A percentile compares a stretch with the other conserved stretches of the same genome.
phyloP scores from a whole-genome alignment of 2,113 vertebrate genomes.

The Cryptotis parvus region DNA sequence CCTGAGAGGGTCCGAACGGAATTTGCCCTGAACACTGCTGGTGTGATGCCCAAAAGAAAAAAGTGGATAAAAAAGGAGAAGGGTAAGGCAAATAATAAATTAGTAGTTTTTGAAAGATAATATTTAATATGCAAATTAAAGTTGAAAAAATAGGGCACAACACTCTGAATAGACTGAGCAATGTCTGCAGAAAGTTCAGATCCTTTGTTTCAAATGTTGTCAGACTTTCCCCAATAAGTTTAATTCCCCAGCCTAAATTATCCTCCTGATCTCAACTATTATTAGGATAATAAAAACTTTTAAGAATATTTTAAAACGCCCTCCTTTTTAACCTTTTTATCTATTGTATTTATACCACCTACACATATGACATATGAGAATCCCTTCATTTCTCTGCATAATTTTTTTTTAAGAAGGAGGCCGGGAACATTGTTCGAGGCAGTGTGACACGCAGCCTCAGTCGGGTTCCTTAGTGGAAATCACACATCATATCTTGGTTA shows the following conservation, averaged over 20 bases:
- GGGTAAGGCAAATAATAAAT: neutral
- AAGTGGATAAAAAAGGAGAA: neutral
- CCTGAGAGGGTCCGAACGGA: neutral
- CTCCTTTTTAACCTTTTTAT: neutral
- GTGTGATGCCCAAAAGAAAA: no score
- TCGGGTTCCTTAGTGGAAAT: neutral
- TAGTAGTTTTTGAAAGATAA: constrained; percentile 28
- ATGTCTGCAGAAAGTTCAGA: neutral
- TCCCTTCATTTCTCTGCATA: constrained; percentile 27
- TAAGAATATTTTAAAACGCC: neutral
- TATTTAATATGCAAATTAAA: neutral
- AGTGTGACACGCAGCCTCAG: neutral
- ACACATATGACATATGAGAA: neutral
- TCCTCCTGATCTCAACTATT: neutral
- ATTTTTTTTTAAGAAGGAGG: neutral
- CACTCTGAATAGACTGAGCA: neutral
- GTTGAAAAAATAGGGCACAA: neutral
- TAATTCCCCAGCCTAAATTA: constrained; percentile 28
- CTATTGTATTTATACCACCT: neutral
- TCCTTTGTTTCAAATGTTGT: constrained; percentile 10
- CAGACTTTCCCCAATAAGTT: constrained; percentile 18
- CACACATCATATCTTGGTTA: neutral
- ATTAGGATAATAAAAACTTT: neutral
- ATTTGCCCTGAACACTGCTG: neutral
- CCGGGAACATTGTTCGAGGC: neutral